These are phyloP conservation scores for Romanogobio albipinnatus DNA, from an alignment of 2,113 vertebrate species.

Conservation along the genomic window DNA sequence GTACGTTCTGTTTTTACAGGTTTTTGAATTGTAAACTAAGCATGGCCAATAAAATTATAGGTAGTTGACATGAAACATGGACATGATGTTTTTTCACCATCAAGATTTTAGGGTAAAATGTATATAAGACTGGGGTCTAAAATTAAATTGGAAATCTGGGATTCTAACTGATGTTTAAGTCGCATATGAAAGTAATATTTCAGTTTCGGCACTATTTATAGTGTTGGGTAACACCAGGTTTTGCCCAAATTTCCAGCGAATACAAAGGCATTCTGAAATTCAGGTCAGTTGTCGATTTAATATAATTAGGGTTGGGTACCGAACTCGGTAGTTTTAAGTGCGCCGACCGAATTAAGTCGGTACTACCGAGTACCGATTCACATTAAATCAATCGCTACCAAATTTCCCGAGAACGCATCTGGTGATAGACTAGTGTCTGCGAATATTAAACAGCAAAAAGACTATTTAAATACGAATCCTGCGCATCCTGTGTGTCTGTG, in stretches of 20 bases:
- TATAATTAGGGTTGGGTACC: not conserved
- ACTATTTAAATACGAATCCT: too few relatives aligned
- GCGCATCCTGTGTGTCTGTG: too few relatives aligned
- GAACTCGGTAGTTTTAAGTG: too few relatives aligned
- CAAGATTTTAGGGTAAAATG: not conserved
- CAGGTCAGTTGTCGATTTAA: too few relatives aligned
- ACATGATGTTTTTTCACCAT: not conserved
- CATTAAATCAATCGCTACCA: too few relatives aligned
- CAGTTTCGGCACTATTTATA: not conserved
- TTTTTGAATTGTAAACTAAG: conserved; percentile 25
- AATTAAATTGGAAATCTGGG: too few relatives aligned
- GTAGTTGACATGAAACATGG: not conserved
- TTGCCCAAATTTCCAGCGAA: not conserved
- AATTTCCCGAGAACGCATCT: too few relatives aligned
- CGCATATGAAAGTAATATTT: too few relatives aligned
- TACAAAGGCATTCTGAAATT: not conserved
- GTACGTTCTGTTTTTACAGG: conserved; percentile 25
- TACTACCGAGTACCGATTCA: too few relatives aligned
- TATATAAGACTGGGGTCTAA: not conserved
- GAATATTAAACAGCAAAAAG: too few relatives aligned
- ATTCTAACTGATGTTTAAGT: not conserved
- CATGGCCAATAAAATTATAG: not conserved
- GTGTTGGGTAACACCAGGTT: not conserved
- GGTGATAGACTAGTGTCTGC: too few relatives aligned
- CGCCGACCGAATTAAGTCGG: too few relatives aligned